These are phyloP conservation scores for Drosophila sucinea DNA, from an alignment of 1,140 invertebrate species.

Conservation along the genomic window DNA sequence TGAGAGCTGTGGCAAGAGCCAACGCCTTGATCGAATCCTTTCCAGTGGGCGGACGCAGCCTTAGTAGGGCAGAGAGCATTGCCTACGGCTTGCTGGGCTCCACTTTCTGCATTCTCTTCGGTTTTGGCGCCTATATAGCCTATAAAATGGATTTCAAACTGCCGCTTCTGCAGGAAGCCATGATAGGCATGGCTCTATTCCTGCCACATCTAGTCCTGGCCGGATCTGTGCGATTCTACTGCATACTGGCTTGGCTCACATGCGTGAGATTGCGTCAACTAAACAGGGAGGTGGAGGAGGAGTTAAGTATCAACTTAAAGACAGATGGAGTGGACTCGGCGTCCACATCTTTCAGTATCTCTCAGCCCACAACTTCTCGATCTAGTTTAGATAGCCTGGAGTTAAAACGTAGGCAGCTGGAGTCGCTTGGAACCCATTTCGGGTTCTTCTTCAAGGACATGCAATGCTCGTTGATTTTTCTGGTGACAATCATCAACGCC, in stretches of 20 bases:
- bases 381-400: slow-evolving; percentile 27
- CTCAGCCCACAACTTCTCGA: background rate
- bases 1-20: slow-evolving; percentile 26
- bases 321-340: slow-evolving; percentile 26
- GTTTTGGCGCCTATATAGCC: slow-evolving; percentile 64
- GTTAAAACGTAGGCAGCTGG: slow-evolving; percentile 28
- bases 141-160: slow-evolving; percentile 73
- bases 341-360: slow-evolving; percentile 22
- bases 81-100: slow-evolving; percentile 60
- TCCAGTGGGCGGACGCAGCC: background rate
- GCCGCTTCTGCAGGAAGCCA: slow-evolving; percentile 62
- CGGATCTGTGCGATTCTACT: slow-evolving; percentile 58
- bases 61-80: slow-evolving; percentile 29
- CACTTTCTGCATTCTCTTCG: slow-evolving; percentile 48
- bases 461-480: slow-evolving; percentile 52
- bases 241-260: slow-evolving; percentile 47
- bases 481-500: slow-evolving; percentile 53
- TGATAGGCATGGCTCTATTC: slow-evolving; percentile 63
- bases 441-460: slow-evolving; percentile 30
- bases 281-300: slow-evolving; percentile 19
- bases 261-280: slow-evolving; percentile 34
- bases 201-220: slow-evolving; percentile 64
- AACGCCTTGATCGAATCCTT: slow-evolving; percentile 40
- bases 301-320: slow-evolving; percentile 12
- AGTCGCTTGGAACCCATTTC: slow-evolving; percentile 35